Evolutionary conservation across 1,140 invertebrate species (phyloP), one percentile per base, ranked within the genome.

Genomic region (Brachionus rubens): DNA sequence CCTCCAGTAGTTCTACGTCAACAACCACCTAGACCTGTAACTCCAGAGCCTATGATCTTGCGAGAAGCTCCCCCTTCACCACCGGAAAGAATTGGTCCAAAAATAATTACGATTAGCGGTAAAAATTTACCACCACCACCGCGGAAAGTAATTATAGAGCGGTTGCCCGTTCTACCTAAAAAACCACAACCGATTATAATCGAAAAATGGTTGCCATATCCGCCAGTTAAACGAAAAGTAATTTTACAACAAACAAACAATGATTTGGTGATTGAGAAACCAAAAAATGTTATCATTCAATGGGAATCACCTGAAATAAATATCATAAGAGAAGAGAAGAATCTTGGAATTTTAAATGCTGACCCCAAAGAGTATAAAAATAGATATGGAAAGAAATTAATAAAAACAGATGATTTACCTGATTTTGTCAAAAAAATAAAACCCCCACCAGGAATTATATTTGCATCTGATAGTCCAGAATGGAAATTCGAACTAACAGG

Each of bases 1-100:
- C 75, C 75, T 19, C 75, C 75, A 33, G 30, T 76, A n/a, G 62
- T 76, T 12, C 28, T 76, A n/a, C 52, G 52, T 41, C 75, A 76
- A 5, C 52, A 40, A 24, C 54, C 54, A 19, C 14, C 36, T 19
- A 28, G 24, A 33, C 41, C 75, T 12, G 12, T 12, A 62, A 76
- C 75, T 3, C 75, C 75, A 9, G 30, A 54, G 14, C 75, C 75
- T 4, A 7, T 76, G 28, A 26, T 76, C 21, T 16, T 76, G 1
- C 36, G 75, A 26, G 75, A 76, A 24, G n/a, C 40, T 30, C 75
- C 75, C 46, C 75, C 75, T n/a, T 3, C 5, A 21, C 40, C 28
- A 19, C 75, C 75, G 3, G 6, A 16, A 46, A 9, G 12, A 6
- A 40, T 48, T 10, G 52, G 40, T 47, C 9, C 33, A 62, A 76